Percentiles rank a stretch among this genome's conserved stretches.
Evolutionary conservation across 2,797 vertebrate species (phyloP).

Genomic region (Mormyrops attenuatus): DNA sequence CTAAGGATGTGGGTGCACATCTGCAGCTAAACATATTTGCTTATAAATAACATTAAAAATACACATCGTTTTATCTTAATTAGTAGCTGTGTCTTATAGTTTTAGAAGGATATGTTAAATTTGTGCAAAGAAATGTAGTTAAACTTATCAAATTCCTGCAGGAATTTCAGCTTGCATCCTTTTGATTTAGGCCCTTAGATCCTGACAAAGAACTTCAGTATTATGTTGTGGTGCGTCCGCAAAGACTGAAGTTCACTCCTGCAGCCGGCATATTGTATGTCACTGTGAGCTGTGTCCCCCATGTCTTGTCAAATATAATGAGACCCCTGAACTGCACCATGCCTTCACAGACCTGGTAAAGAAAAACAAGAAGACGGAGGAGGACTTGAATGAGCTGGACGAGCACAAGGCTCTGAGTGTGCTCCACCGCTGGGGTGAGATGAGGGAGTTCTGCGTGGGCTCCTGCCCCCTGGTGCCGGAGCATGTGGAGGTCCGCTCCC

Average conservation of each 20-base stretch:
- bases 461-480: slow-evolving; percentile 78
- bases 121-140: background rate
- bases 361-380: slow-evolving; percentile 60
- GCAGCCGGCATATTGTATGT: background rate
- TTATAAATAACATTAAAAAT: background rate
- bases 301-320: background rate
- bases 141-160: background rate
- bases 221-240: background rate
- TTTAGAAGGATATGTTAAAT: background rate
- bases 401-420: slow-evolving; percentile 80
- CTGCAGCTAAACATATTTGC: background rate
- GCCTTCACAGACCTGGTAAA: slow-evolving; percentile 53
- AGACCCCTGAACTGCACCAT: background rate
- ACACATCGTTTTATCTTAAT: background rate
- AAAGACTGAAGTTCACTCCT: background rate
- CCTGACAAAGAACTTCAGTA: background rate
- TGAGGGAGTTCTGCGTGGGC: slow-evolving; percentile 70
- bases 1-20: background rate
- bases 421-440: slow-evolving; percentile 79
- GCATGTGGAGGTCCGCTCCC: slow-evolving; percentile 78
- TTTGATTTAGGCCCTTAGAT: background rate
- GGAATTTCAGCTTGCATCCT: background rate
- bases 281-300: background rate
- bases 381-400: slow-evolving; percentile 60
- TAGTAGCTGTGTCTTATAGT: background rate